Evolutionary conservation across 2,888 invertebrate species (phyloP).

Genomic region (Eucera pruinosa): DNA sequence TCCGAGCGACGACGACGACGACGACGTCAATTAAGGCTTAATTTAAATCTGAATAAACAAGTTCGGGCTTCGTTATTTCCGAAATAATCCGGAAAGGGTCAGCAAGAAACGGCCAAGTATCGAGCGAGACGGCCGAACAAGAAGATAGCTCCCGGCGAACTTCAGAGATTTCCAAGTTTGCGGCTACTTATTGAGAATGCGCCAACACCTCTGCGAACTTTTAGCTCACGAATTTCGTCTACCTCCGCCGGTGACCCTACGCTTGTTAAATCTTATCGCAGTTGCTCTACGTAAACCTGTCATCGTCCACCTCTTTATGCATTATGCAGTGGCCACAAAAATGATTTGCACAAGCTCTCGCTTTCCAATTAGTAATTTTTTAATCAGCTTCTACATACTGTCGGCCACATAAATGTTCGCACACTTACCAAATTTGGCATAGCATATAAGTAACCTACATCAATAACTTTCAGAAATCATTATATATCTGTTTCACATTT

Average conservation of each 20-base stretch:
- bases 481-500: too few species aligned
- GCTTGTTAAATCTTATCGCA: slow-evolving; percentile 44
- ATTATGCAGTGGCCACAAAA: too few species aligned
- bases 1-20: neutral
- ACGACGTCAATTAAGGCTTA: slow-evolving; percentile 36
- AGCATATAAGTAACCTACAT: too few species aligned
- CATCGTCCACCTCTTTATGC: neutral
- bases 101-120: slow-evolving; percentile 26
- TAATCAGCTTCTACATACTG: too few species aligned
- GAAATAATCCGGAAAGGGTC: slow-evolving; percentile 25
- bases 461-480: too few species aligned
- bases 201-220: slow-evolving; percentile 57
- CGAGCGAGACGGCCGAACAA: slow-evolving; percentile 13
- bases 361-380: too few species aligned
- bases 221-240: slow-evolving; percentile 57
- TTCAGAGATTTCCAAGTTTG: slow-evolving; percentile 42
- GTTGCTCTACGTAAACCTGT: slow-evolving; percentile 18
- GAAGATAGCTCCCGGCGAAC: slow-evolving; percentile 26
- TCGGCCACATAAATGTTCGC: too few species aligned
- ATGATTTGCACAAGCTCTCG: too few species aligned
- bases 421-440: too few species aligned
- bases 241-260: slow-evolving; percentile 29
- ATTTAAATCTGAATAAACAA: slow-evolving; percentile 32
- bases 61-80: slow-evolving; percentile 28
- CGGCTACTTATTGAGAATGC: slow-evolving; percentile 58